phyloP scores from a whole-genome alignment of 2,113 vertebrate genomes.

The Leucoraja erinaceus region DNA sequence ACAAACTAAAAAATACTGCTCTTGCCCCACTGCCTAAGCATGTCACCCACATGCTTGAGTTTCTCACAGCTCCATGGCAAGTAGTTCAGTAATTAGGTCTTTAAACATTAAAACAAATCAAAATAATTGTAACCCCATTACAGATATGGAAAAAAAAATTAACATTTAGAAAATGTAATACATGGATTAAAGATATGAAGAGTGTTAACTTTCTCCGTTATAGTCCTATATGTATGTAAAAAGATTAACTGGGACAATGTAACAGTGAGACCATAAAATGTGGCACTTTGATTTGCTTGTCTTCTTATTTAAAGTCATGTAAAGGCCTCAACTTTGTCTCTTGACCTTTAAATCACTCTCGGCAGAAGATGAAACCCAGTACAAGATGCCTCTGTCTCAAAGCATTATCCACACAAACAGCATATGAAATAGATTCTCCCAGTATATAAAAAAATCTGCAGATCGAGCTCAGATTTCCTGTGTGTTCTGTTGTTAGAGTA shows the following conservation, averaged over 20 bases:
- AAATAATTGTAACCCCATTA: not conserved
- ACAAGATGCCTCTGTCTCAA: not conserved
- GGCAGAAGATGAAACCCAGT: constrained; percentile 7
- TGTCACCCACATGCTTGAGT: not conserved
- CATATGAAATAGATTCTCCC: constrained; percentile 22
- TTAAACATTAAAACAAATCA: not conserved
- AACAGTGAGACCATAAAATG: not conserved
- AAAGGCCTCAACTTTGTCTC: constrained; percentile 18
- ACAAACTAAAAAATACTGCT: not conserved
- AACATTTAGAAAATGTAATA: not conserved
- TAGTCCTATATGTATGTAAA: too few relatives aligned
- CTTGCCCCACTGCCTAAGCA: not conserved
- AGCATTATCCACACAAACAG: constrained; percentile 3
- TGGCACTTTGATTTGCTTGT: not conserved
- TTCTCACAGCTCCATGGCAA: not conserved
- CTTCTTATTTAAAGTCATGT: not conserved
- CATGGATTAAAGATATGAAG: not conserved
- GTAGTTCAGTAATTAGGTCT: not conserved
- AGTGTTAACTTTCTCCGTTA: not conserved
- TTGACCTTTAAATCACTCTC: constrained; percentile 23
- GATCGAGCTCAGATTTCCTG: not conserved
- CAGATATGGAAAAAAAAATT: not conserved
- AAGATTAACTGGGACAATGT: not conserved
- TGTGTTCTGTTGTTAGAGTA: constrained; percentile 21
- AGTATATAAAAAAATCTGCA: not conserved